Percentiles rank a stretch among this genome's conserved stretches.
These are phyloP conservation scores for Anas flavirostris DNA, from an alignment of 2,797 vertebrate genomes.

Conservation along the genomic window DNA sequence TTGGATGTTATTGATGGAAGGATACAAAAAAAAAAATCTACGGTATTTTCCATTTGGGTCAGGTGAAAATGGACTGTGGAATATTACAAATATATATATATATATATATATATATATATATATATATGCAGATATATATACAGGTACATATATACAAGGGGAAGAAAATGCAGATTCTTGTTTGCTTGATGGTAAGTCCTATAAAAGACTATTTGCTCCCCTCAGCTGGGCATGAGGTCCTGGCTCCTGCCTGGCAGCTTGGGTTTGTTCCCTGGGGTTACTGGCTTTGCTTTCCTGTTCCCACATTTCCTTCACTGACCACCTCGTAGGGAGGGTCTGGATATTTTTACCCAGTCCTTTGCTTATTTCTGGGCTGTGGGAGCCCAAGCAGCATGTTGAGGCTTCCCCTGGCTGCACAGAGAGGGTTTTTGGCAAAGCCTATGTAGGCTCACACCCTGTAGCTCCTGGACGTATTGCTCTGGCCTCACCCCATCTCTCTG, in stretches of 20 bases:
- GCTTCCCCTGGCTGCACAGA: not conserved
- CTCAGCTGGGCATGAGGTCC: not conserved
- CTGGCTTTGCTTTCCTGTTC: not conserved
- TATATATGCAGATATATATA: too few species aligned
- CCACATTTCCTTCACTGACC: not conserved
- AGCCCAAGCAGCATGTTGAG: not conserved
- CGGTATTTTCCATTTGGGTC: not conserved
- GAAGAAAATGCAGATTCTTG: not conserved
- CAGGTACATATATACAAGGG: not conserved
- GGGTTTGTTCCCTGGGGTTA: not conserved
- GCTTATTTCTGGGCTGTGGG: not conserved
- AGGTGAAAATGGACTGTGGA: not conserved
- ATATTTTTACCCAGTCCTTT: not conserved
- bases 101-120: too few species aligned
- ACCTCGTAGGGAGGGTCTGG: not conserved
- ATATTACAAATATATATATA: not conserved
- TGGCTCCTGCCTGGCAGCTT: not conserved
- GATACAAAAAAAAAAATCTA: not conserved
- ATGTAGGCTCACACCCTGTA: fast-evolving
- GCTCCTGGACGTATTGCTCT: not conserved
- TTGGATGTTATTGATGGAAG: not conserved
- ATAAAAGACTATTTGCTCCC: not conserved
- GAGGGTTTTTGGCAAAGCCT: not conserved
- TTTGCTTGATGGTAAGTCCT: not conserved
- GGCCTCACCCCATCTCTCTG: not conserved